Base-by-base conservation (phyloP, 2,888 invertebrate species). In the Byasa hedistus region DNA sequence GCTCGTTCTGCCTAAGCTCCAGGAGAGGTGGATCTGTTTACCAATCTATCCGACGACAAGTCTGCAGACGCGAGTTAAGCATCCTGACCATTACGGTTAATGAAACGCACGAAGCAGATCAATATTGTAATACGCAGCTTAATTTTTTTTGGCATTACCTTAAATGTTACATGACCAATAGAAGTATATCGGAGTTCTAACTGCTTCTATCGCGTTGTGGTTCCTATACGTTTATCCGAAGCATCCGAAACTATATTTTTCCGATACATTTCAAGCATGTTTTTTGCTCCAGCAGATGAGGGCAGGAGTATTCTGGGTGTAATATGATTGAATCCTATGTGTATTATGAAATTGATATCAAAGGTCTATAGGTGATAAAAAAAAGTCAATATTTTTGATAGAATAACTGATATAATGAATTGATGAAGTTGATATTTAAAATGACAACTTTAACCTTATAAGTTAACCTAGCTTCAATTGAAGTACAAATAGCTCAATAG, bases 31-130 rank as follows among this genome's bases (percentile, higher is more conserved):
- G 58, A 64, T n/a, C 32, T 21, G 12, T 23, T 23, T 52, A 7
- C 3, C 17, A 54, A 82, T 77, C 67, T 51, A 77, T 86, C 69
- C 73, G 59, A 52, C 75, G 74, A 87, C 75, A 68, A 68, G 74
- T 76, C 69, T 68, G 66, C 39, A 68, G 75, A 83, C 75, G 67
- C 72, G 77, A 87, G 73, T 79, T 76, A 69, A 78, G 75, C 81
- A 83, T 70, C 75, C 78, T 72, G 78, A 75, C 24, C 73, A 73
- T 76, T 79, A 78, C 77, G 79, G 39, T 51, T 64, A 81, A 80
- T 83, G 82, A 83, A 81, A 78, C 79, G 78, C 83, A 83, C 82
- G 79, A 83, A 86, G 86, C 86, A 87, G 87, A 64, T 64, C 58
- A 64, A 64, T 64, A 59, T 21, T 27, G 39, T 59, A 87, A 87